Evolutionary conservation across 1,140 invertebrate species (phyloP), one percentile per base, ranked within the genome.

Genomic region (Dreissena rostriformis): DNA sequence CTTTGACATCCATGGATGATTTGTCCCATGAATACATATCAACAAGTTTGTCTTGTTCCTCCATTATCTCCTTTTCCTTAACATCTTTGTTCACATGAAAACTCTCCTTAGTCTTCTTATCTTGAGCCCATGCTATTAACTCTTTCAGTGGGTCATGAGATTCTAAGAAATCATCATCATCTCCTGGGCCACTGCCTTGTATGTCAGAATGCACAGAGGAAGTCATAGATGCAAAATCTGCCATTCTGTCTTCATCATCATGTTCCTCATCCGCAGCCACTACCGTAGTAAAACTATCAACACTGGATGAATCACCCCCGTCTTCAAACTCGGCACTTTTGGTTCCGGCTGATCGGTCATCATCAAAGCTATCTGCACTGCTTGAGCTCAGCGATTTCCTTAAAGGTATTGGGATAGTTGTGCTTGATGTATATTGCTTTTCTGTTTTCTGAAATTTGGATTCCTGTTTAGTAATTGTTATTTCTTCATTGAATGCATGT

Each of bases 91-190:
- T 85, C 19, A 83, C 84, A 70, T 84, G 78, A 57, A 75, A 85
- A 28, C 49, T 26, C 57, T 85, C 84, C 68, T 85, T 96, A 87
- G 97, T 96, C 91, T 97, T 97, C 70, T 94, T 93, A 82, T 98
- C 83, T 65, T 65, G 70, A 65, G 61, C 85, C 86, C 51, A 91
- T 14, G 81, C 73, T 17, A 83, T 70, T 52, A 83, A 29, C 26
- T 83, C 74, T 71, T 76, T 29, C 10, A 83, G 17, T 63, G 74
- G 74, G 57, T 76, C 81, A 66, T 49, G 55, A 49, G 15, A 14
- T 71, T 76, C 97, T 93, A 97, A 97, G 68, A 98, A 97, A 73
- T 96, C 96, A 10, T 96, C 96, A 89, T 97, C 96, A 74, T 96
- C 95, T 82, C 88, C 87, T 24, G 86, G 78, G 24, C 63, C 68